Conservation (phyloP, 2,888 invertebrate genomes). For the Epiblema foenella region DNA sequence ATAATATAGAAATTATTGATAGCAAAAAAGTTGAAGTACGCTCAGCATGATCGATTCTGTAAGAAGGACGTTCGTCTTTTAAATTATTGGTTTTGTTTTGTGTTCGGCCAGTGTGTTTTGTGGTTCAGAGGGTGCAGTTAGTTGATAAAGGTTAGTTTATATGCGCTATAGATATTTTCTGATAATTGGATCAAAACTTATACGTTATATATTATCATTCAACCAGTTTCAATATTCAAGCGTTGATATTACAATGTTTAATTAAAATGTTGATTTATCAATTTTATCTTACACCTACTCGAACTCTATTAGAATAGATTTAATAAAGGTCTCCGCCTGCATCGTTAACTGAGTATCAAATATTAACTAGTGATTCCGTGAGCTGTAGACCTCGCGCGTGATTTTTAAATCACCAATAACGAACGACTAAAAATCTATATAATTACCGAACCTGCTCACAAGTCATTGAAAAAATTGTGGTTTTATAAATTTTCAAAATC, state of each 20-base stretch:
- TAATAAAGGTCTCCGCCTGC: not conserved
- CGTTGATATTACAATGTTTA: not conserved
- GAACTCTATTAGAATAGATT: not conserved
- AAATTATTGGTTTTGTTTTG: slow-evolving; percentile 23
- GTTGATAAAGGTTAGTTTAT: slow-evolving; percentile 24
- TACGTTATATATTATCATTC: not conserved
- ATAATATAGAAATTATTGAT: slow-evolving; percentile 20
- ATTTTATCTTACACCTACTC: not conserved
- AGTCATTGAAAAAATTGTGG: no score
- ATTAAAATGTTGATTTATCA: not conserved
- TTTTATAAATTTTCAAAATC: no score
- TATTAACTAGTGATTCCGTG: no score
- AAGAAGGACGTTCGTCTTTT: slow-evolving; percentile 30
- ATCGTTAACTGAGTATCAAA: not conserved
- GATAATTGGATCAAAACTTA: not conserved
- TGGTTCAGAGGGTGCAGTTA: slow-evolving; percentile 28
- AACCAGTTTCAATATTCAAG: not conserved
- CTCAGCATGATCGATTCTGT: slow-evolving; percentile 8
- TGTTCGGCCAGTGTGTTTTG: slow-evolving; percentile 20
- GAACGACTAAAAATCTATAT: no score
- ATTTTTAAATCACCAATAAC: no score
- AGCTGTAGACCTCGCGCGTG: no score
- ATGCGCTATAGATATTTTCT: slow-evolving; percentile 14
- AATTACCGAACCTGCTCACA: no score
- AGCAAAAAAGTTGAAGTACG: slow-evolving; percentile 30